These are phyloP conservation scores for Cryptophagus acutangulus DNA, from an alignment of 2,888 invertebrate genomes.

Conservation along the genomic window DNA sequence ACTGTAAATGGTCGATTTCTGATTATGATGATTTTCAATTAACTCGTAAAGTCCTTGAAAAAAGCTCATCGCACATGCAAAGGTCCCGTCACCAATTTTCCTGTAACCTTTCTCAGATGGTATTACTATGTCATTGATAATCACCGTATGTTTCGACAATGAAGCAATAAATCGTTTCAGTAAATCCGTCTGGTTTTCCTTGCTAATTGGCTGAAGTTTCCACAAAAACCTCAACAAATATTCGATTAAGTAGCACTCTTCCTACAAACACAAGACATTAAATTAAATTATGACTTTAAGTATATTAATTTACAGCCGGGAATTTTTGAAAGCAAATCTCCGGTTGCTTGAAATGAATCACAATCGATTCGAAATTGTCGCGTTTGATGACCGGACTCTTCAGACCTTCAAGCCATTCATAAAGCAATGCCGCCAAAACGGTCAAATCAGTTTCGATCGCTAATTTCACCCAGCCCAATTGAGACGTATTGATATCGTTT, in stretches of 20 bases:
- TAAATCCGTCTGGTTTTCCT: slow-evolving; percentile 57
- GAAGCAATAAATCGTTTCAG: slow-evolving; percentile 62
- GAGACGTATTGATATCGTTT: slow-evolving; percentile 62
- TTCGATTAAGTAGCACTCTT: slow-evolving; percentile 63
- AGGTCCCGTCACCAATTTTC: slow-evolving; percentile 56
- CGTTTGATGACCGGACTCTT: slow-evolving; percentile 62
- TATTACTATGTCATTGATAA: slow-evolving; percentile 46
- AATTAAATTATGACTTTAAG: slow-evolving; percentile 5
- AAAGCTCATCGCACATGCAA: slow-evolving; percentile 52
- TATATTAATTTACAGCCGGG: slow-evolving; percentile 46
- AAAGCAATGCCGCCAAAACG: slow-evolving; percentile 61
- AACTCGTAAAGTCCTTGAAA: slow-evolving; percentile 51
- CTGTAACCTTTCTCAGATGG: slow-evolving; percentile 51
- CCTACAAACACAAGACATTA: slow-evolving; percentile 48
- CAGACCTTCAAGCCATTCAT: slow-evolving; percentile 73
- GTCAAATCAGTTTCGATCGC: slow-evolving; percentile 60
- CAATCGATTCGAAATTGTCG: slow-evolving; percentile 63
- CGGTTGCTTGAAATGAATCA: slow-evolving; percentile 58
- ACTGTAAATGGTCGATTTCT: slow-evolving; percentile 24
- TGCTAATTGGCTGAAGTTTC: slow-evolving; percentile 59
- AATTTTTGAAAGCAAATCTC: slow-evolving; percentile 58
- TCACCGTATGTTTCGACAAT: slow-evolving; percentile 61
- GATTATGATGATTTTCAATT: slow-evolving; percentile 48
- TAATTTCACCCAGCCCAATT: slow-evolving; percentile 61
- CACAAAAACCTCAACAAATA: slow-evolving; percentile 66